Base-by-base conservation (phyloP, 2,113 vertebrate species). In the Muntiacus muntjak region DNA sequence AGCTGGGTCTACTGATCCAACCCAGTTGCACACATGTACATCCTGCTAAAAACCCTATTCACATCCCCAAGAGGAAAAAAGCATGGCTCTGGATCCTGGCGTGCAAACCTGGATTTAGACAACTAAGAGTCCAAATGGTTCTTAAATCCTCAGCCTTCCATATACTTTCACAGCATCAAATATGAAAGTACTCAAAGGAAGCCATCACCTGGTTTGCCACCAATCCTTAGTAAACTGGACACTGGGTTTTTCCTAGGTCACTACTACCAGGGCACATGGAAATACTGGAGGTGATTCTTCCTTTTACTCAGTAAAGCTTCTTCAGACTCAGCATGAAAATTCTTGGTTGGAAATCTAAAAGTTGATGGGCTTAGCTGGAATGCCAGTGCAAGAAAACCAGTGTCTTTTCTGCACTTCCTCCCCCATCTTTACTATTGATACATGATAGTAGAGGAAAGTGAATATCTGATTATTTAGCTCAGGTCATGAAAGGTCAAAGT, bases 21-120 rank as follows among this genome's bases (percentile, higher is more conserved):
- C 40, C 14, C 14, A 13, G 4, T 6, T 6, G 1, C 57, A 21
- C 4, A 2, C 3, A 26, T 3, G 15, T 3, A 45, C 40, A 26
- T 2, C 1, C 52, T 82, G 28, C 52, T 58, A 57, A 95, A 52
- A 58, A 47, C 64, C 47, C 28, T 78, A 1, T 16, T 83, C 92
- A 50, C 43, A 28, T n/a, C n/a, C 26, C 50, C 55, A 36, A 26
- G 67, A 47, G 47, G 62, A 89, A 87, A 25, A 8, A 50, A 71
- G 23, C 14, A 52, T 6, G n/a, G 47, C 40, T 76, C 17, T 50
- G 79, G 8, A 21, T 57, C 50, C 55, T 90, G 50, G 23, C 0
- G 0, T 36, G 33, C 36, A 94, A 55, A 43, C 8, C 12, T 58
- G 55, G 28, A 54, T 16, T 50, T 57, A 93, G n/a, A 54, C n/a